phyloP scores from a whole-genome alignment of 53 echinoderm and acorn worm species.

The Antedon mediterranea region DNA sequence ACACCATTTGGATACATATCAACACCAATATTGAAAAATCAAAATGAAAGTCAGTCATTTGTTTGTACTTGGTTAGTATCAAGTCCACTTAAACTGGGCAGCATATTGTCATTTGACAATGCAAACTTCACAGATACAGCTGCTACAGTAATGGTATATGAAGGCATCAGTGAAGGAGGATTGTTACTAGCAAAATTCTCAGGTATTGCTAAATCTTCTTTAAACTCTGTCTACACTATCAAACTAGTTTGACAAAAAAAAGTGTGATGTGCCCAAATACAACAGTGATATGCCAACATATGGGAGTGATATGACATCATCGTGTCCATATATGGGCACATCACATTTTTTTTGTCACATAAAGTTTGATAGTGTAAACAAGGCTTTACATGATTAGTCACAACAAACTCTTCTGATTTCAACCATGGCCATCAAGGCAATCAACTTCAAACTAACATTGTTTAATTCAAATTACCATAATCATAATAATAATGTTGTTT shows the following conservation, averaged over 20 bases:
- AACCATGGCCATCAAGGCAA: too few species aligned
- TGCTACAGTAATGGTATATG: background rate
- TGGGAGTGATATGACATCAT: too few species aligned
- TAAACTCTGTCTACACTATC: too few species aligned
- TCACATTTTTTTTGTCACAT: too few species aligned
- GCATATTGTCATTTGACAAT: background rate
- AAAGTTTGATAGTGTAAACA: too few species aligned
- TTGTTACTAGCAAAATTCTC: background rate
- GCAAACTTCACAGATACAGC: background rate
- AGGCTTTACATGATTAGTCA: too few species aligned
- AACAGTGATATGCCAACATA: background rate
- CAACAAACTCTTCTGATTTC: too few species aligned
- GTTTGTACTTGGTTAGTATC: background rate
- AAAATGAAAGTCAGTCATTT: background rate
- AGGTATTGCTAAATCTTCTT: background rate
- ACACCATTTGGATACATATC: background rate
- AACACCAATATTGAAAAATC: background rate
- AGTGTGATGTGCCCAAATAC: background rate
- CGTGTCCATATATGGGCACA: too few species aligned
- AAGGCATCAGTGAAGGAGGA: background rate
- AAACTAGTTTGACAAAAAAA: background rate
- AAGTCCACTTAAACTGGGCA: background rate
- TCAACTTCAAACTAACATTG: too few species aligned
- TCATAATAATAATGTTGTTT: too few species aligned
- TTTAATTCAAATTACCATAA: too few species aligned